These are phyloP conservation scores for Albula glossodonta DNA, from an alignment of 2,113 vertebrate genomes.

Conservation along the genomic window DNA sequence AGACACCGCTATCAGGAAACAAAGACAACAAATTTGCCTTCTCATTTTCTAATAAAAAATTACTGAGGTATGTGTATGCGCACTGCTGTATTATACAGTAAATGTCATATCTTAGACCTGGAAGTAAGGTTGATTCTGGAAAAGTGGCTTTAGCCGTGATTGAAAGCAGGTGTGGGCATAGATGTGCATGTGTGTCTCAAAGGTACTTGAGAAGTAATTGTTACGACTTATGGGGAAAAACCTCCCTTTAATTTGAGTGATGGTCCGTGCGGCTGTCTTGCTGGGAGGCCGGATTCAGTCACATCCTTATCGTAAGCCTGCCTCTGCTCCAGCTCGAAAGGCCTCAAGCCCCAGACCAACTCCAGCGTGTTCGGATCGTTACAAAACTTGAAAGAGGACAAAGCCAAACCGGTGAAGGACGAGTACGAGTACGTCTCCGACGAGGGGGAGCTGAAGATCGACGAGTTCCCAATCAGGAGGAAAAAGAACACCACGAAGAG, in stretches of 20 bases:
- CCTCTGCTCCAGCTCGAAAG: constrained; percentile 79
- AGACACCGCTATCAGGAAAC: constrained; percentile 75
- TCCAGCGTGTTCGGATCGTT: constrained; percentile 89
- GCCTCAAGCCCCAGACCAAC: constrained; percentile 84
- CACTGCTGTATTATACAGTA: background rate
- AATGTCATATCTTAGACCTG: background rate
- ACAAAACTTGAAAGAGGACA: constrained; percentile 96
- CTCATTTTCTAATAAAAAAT: constrained; percentile 89
- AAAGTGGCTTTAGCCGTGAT: background rate
- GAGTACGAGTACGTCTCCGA: constrained; percentile 98
- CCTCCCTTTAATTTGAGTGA: background rate
- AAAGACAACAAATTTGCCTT: constrained; percentile 96
- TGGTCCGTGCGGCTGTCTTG: background rate
- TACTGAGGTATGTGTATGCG: constrained; percentile 77
- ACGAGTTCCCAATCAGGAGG: constrained; percentile 96
- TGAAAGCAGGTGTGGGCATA: background rate
- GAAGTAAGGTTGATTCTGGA: background rate
- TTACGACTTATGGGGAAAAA: background rate
- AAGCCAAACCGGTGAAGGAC: constrained; percentile 88
- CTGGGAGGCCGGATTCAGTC: background rate
- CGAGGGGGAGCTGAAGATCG: constrained; percentile 95
- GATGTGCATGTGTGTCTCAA: constrained; percentile 16
- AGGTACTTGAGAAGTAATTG: background rate
- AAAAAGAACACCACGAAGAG: constrained; percentile 91
- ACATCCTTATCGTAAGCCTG: constrained; percentile 4